Evolutionary conservation across 2,888 invertebrate species (phyloP), one percentile per base, ranked within the genome.

Genomic region (Leptopilina drosophilae): DNA sequence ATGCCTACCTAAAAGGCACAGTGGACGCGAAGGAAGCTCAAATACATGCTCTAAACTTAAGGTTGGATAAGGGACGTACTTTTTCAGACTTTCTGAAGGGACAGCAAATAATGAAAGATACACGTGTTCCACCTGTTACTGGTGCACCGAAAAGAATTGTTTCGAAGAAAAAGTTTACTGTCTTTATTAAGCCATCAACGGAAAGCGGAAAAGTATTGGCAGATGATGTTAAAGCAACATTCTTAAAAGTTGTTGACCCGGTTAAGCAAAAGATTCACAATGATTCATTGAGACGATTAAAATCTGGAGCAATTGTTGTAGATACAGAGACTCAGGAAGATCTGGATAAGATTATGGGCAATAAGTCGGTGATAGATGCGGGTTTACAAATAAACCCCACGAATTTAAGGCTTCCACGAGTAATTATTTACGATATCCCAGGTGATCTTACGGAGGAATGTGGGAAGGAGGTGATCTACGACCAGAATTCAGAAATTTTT

Each of bases 401-500:
- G 5, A n/a, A n/a, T n/a, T 15, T 15, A 15, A n/a, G n/a, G 2
- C 4, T 5, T 8, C 15, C 59, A 4, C n/a, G 15, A 8, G 4
- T 59, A 4, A n/a, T 59, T 6, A 7, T 59, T 15, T n/a, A 7
- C 5, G 15, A 59, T 59, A 6, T 15, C 1, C n/a, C 59, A 0
- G 1, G 3, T 15, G n/a, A 7, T 0, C 15, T 59, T 5, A n/a
- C n/a, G 3, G n/a, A 14, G n/a, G 6, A 5, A n/a, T 7, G 6
- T 5, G 8, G n/a, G 5, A 59, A n/a, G n/a, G 49, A 66, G 8
- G 66, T 62, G 2, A 56, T 80, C 1, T 65, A 42, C 8, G 67
- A 53, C 0, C 80, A 80, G 46, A 80, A 80, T 67, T 14, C 4
- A 15, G 40, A 67, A 64, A 5, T 15, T 4, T 5, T 59, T 59